Percentiles rank a stretch among this genome's conserved stretches.
Conservation (phyloP, 2,797 vertebrate genomes). For the Aselliscus stoliczkanus region DNA sequence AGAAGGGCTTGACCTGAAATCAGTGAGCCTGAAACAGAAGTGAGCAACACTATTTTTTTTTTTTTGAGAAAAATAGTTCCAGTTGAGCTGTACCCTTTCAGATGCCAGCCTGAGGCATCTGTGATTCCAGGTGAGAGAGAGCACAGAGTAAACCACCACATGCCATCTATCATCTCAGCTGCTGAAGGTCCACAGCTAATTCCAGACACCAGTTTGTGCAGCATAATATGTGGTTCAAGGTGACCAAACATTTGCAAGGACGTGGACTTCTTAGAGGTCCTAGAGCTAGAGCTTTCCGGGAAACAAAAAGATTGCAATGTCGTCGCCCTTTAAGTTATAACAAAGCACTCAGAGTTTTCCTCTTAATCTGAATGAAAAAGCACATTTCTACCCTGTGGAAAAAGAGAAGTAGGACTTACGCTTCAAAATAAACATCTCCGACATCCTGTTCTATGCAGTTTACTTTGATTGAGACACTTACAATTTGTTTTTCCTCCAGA, state of each 20-base stretch:
- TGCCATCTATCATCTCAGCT: background rate
- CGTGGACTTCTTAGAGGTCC: background rate
- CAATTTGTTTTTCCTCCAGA: conserved; percentile 1
- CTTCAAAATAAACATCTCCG: conserved; percentile 10
- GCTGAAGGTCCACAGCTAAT: background rate
- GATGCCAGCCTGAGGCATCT: background rate
- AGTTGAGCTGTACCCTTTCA: background rate
- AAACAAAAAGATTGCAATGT: background rate
- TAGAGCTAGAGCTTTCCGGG: background rate
- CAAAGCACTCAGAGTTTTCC: background rate
- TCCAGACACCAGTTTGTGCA: background rate
- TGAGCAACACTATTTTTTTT: background rate
- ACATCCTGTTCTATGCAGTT: background rate
- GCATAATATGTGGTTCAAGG: background rate
- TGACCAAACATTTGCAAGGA: background rate
- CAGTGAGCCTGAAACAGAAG: background rate
- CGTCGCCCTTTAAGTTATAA: background rate
- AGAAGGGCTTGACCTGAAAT: background rate
- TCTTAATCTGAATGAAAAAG: conserved; percentile 29
- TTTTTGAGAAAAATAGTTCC: background rate
- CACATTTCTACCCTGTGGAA: background rate
- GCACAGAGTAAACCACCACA: too few species aligned
- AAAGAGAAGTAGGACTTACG: background rate
- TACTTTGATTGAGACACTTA: conserved; percentile 3
- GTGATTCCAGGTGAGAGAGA: background rate